These are phyloP conservation scores for Spisula solida DNA, from an alignment of 2,888 invertebrate genomes.

Conservation along the genomic window DNA sequence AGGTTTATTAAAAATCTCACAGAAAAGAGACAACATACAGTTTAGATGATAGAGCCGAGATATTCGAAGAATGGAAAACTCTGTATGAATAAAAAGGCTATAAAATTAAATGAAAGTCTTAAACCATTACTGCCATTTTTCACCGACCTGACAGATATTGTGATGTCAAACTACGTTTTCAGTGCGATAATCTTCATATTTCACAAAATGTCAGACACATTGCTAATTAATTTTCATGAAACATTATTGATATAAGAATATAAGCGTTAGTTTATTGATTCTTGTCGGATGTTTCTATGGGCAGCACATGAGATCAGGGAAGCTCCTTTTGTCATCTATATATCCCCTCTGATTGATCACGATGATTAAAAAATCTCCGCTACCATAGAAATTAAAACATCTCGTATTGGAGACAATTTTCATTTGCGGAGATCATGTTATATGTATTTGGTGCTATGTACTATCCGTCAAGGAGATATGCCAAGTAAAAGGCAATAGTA, in stretches of 20 bases:
- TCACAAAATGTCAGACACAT: conserved; percentile 30
- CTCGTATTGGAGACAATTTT: conserved; percentile 10
- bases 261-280: conserved; percentile 20
- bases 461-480: background rate
- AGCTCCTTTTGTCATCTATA: conserved; percentile 34
- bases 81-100: background rate
- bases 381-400: conserved; percentile 52
- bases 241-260: conserved; percentile 15
- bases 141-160: background rate
- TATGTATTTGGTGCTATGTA: background rate
- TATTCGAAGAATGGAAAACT: background rate
- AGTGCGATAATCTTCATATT: background rate
- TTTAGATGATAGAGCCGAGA: background rate
- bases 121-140: background rate
- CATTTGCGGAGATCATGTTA: background rate
- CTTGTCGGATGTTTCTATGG: background rate
- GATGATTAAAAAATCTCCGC: conserved; percentile 43
- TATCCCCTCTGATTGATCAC: conserved; percentile 48
- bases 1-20: background rate
- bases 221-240: conserved; percentile 29
- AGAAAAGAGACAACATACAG: background rate
- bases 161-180: background rate
- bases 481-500: background rate
- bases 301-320: background rate
- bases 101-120: background rate